Conservation (phyloP, 2,113 vertebrate species). For the Galbula dea region DNA sequence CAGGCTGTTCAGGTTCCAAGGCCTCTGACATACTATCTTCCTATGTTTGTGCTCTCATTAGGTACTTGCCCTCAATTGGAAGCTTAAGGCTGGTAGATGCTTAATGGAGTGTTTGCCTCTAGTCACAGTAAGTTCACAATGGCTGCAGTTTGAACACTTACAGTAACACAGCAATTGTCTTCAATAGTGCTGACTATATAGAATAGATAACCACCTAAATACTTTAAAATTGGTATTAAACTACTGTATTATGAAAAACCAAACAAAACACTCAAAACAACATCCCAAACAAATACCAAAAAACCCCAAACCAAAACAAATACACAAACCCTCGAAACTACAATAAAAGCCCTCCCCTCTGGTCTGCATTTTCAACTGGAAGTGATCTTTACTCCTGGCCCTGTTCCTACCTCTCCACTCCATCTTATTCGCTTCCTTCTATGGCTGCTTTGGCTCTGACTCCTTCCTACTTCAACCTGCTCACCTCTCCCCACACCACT, state of each 20-base stretch:
- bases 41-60: background rate
- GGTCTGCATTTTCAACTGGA: background rate
- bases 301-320: background rate
- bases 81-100: background rate
- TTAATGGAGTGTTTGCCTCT: background rate
- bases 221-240: background rate
- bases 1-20: background rate
- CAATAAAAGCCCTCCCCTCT: background rate
- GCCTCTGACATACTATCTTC: background rate
- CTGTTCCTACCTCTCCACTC: background rate
- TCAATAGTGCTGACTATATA: background rate
- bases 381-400: background rate
- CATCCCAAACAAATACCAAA: background rate
- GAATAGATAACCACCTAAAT: background rate
- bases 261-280: background rate
- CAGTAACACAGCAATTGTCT: background rate
- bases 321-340: background rate
- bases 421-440: background rate
- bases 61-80: background rate
- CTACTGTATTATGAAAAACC: background rate
- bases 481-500: rapidly evolving
- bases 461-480: background rate
- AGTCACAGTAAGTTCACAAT: background rate
- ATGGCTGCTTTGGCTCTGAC: background rate
- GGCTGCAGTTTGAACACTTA: background rate